Percentiles rank a stretch among this genome's conserved stretches.
phyloP scores from a whole-genome alignment of 2,888 invertebrate genomes.

The Polymixis lichenea region DNA sequence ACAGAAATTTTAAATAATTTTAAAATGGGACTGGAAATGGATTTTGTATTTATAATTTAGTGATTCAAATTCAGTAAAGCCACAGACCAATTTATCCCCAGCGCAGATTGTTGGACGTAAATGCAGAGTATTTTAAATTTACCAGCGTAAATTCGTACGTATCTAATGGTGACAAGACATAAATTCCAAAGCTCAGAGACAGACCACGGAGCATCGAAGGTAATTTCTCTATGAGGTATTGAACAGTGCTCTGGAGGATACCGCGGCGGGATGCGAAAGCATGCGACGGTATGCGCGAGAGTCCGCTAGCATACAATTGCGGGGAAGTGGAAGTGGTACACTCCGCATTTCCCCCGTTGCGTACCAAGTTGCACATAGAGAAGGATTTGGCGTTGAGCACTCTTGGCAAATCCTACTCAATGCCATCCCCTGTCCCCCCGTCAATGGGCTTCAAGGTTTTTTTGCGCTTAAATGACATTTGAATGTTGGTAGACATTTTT shows the following conservation, averaged over 20 bases:
- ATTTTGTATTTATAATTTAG: too few relatives aligned
- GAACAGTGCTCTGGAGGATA: too few relatives aligned
- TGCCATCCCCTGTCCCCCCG: too few relatives aligned
- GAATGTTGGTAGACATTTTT: too few relatives aligned
- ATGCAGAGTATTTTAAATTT: background rate
- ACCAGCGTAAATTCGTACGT: background rate
- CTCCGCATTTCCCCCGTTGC: background rate
- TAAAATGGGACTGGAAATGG: too few relatives aligned
- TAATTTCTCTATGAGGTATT: background rate
- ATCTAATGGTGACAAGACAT: background rate
- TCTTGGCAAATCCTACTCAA: too few relatives aligned
- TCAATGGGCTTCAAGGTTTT: background rate
- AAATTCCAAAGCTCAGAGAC: background rate
- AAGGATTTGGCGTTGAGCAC: too few relatives aligned
- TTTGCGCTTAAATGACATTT: background rate
- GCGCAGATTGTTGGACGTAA: background rate
- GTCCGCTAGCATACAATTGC: too few relatives aligned
- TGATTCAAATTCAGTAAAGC: too few relatives aligned
- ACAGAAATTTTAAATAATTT: too few relatives aligned
- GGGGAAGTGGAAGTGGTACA: background rate
- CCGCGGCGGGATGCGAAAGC: too few relatives aligned
- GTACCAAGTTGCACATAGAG: background rate
- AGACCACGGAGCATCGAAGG: background rate
- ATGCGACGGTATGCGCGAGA: too few relatives aligned
- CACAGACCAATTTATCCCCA: background rate